These are phyloP conservation scores for Brenthis hecate DNA, from an alignment of 2,888 invertebrate genomes.

Conservation along the genomic window DNA sequence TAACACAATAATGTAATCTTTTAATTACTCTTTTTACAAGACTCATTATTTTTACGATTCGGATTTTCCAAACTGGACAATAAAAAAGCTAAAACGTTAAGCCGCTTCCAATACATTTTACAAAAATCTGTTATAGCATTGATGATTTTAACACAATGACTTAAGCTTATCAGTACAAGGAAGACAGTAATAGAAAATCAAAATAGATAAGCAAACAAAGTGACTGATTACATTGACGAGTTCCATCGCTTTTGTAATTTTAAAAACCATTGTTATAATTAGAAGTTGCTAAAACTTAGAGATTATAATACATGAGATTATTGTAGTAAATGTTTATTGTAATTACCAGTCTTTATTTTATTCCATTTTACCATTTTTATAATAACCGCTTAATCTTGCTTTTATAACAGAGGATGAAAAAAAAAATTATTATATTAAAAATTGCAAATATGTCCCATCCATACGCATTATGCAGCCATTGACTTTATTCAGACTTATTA, in stretches of 20 bases:
- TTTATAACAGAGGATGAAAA: too few species aligned
- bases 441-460: constrained; percentile 5
- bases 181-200: constrained; percentile 47
- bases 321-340: too few species aligned
- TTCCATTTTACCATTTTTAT: too few species aligned
- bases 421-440: background rate
- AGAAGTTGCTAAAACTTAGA: background rate
- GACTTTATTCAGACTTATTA: constrained; percentile 13
- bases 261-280: background rate
- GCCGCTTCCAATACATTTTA: constrained; percentile 9
- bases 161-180: constrained; percentile 36
- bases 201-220: constrained; percentile 26
- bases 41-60: background rate
- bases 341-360: too few species aligned
- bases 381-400: too few species aligned
- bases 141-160: constrained; percentile 10
- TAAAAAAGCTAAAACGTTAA: background rate
- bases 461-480: constrained; percentile 14
- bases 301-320: too few species aligned
- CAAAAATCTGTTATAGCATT: background rate
- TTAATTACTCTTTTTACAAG: background rate
- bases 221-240: constrained; percentile 12
- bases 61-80: background rate
- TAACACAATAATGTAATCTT: background rate
- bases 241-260: constrained; percentile 7